phyloP scores from a whole-genome alignment of 2,797 vertebrate genomes.

The Tarsius wallacei region DNA sequence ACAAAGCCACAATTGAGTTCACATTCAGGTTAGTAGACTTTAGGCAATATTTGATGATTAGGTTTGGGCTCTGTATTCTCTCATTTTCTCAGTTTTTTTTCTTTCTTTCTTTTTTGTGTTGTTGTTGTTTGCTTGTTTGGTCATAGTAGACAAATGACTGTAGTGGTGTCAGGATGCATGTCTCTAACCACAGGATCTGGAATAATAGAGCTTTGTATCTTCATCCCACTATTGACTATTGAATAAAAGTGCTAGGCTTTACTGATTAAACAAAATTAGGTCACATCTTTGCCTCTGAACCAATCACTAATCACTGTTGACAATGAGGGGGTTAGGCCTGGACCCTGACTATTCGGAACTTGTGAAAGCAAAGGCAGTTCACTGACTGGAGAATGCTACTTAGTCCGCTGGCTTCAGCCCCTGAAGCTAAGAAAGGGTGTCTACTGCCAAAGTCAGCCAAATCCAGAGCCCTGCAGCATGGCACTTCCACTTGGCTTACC shows the following conservation, averaged over 20 bases:
- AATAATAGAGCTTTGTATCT: background rate
- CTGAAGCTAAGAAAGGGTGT: background rate
- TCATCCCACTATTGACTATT: background rate
- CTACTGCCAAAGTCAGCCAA: background rate
- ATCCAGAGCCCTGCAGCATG: fast-evolving
- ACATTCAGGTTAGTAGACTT: background rate
- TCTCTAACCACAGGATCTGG: background rate
- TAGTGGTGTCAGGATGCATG: background rate
- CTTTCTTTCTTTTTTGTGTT: background rate
- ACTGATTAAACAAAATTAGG: background rate
- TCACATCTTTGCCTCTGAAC: background rate
- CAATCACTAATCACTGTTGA: background rate
- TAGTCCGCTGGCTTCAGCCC: fast-evolving
- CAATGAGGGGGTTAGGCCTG: background rate
- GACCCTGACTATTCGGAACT: background rate
- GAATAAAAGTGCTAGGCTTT: background rate
- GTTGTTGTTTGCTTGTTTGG: background rate
- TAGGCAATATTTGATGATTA: background rate
- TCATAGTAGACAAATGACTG: background rate
- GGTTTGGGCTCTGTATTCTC: background rate
- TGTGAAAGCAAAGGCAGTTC: background rate
- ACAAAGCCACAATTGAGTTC: background rate
- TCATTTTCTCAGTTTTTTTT: background rate
- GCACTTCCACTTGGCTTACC: background rate
- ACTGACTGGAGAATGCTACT: fast-evolving